Conservation (phyloP, 92 coral and sea anemone species). For the Porites cylindrica region DNA sequence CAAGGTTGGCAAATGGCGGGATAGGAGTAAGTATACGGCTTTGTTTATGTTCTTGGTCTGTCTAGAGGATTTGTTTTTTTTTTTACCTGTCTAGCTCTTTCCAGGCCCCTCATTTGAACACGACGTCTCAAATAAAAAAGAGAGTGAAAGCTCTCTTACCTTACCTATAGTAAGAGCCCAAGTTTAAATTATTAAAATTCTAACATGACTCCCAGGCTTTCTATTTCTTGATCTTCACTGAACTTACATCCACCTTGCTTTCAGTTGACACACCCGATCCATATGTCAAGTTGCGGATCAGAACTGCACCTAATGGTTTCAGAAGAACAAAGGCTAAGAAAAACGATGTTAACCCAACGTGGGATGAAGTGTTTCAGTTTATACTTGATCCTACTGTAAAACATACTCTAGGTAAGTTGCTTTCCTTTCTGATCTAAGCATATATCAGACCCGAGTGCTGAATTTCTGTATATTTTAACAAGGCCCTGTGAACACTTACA, state of each 20-base stretch:
- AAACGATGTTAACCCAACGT: slow-evolving; percentile 59
- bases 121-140: too few species aligned
- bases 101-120: not conserved
- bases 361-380: slow-evolving; percentile 66
- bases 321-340: slow-evolving; percentile 43
- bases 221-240: not conserved
- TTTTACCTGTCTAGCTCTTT: not conserved
- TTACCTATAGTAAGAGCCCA: too few species aligned
- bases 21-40: slow-evolving; percentile 2
- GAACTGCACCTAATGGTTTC: slow-evolving; percentile 67
- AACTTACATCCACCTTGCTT: not conserved
- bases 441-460: too few species aligned
- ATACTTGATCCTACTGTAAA: slow-evolving; percentile 51
- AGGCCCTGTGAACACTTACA: not conserved
- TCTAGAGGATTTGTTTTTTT: not conserved
- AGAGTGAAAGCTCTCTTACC: too few species aligned
- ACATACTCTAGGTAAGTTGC: slow-evolving; percentile 52
- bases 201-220: too few species aligned
- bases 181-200: too few species aligned
- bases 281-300: slow-evolving; percentile 54
- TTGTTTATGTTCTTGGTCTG: not conserved
- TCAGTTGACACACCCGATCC: slow-evolving; percentile 74
- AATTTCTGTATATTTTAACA: too few species aligned
- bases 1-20: not conserved
- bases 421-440: too few species aligned